These are phyloP conservation scores for Ectemnius cavifrons DNA, from an alignment of 2,888 invertebrate genomes.

Conservation along the genomic window DNA sequence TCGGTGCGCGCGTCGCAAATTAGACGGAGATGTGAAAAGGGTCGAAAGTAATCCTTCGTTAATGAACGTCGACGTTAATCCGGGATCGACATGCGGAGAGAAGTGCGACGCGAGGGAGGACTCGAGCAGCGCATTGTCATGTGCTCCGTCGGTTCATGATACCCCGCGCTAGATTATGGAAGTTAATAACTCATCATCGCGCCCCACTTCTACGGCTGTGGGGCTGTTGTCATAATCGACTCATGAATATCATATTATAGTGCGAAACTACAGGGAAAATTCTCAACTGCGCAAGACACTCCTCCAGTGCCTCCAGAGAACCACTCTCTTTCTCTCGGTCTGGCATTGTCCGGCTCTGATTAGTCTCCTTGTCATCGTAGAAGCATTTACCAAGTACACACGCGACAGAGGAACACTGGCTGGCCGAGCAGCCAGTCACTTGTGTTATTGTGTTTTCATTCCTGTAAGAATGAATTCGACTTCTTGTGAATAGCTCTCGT, in stretches of 20 bases:
- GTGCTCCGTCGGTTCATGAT: slow-evolving; percentile 30
- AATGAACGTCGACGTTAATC: slow-evolving; percentile 44
- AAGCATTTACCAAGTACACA: slow-evolving; percentile 41
- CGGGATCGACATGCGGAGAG: slow-evolving; percentile 38
- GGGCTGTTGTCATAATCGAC: slow-evolving; percentile 51
- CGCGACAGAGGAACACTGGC: slow-evolving; percentile 22
- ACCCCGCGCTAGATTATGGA: slow-evolving; percentile 50
- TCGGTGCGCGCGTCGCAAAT: background rate
- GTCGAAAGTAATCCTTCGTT: slow-evolving; percentile 32
- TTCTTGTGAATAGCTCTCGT: no score
- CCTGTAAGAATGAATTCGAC: no score
- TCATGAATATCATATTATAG: slow-evolving; percentile 61
- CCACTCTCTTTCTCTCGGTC: no score
- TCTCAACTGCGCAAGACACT: slow-evolving; percentile 38
- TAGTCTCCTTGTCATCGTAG: slow-evolving; percentile 47
- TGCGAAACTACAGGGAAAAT: slow-evolving; percentile 48
- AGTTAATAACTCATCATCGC: slow-evolving; percentile 60
- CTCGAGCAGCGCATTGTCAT: slow-evolving; percentile 30
- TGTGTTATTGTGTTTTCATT: no score
- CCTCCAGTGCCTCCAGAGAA: background rate
- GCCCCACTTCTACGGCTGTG: slow-evolving; percentile 50
- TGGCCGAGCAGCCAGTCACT: slow-evolving; percentile 13
- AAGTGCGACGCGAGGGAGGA: slow-evolving; percentile 17
- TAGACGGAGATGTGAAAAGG: slow-evolving; percentile 13
- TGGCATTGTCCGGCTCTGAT: slow-evolving; percentile 43